Evolutionary conservation across 2,888 invertebrate genomes (phyloP), one percentile per base, ranked within the genome.

Genomic region (Chouioia cunea): DNA sequence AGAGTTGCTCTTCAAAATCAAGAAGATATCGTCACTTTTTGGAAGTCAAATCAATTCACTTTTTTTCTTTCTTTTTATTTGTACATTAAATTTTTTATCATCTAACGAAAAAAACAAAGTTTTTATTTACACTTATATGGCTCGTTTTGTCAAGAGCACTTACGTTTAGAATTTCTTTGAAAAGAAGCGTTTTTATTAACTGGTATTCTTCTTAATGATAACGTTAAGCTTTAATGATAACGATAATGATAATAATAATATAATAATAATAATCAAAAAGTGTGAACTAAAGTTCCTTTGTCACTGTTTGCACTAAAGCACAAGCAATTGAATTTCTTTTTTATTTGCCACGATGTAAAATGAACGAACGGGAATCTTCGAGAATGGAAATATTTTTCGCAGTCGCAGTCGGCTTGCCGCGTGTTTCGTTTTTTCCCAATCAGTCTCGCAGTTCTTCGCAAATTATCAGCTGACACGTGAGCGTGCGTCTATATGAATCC

Each of bases 241-340:
- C 6, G 36, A 36, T 36, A 36, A 36, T 36, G 36, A 27, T 27
- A 27, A 27, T 27, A 6, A 36, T 36, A 20, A 53, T 65, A n/a
- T 16, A 47, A 53, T 65, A 43, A 52, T 15, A 52, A 68, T 60
- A 72, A 73, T 73, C 69, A 73, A 73, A 73, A 70, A 20, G 20
- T 59, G 60, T 62, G 44, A 69, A 68, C 60, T 43, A 59, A 65
- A 69, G 69, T 73, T 73, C 66, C 65, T 70, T 73, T 63, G 18
- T 57, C 54, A 66, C 54, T 67, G 18, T 63, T 71, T 59, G 58
- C 54, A 54, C 36, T 18, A 52, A 36, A 59, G 64, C 59, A 64
- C 53, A 67, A 71, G 14, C 46, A 47, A 50, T 47, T 23, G 12
- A 65, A 12, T 46, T 44, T 50, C 10, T 4, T 52, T 54, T 57